phyloP scores from a whole-genome alignment of 2,888 invertebrate genomes.

The Laothoe populi region DNA sequence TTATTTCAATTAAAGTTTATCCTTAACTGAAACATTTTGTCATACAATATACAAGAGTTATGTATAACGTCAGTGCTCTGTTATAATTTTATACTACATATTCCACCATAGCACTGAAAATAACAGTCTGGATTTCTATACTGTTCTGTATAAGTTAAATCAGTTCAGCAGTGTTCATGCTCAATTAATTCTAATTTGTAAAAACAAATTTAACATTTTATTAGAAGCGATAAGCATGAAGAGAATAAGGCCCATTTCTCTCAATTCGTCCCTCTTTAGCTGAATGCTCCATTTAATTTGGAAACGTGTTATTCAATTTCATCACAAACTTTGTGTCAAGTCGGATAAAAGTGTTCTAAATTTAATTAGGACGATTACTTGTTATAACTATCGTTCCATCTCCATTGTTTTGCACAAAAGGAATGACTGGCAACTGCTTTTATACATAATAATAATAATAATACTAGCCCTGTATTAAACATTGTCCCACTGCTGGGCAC shows the following conservation, averaged over 20 bases:
- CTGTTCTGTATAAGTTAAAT: too few species aligned
- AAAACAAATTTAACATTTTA: background rate
- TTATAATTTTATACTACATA: too few species aligned
- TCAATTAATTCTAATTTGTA: slow-evolving; percentile 1
- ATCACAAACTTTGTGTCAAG: slow-evolving; percentile 32
- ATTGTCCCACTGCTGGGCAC: too few species aligned
- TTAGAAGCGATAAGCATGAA: background rate
- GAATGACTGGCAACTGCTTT: slow-evolving; percentile 34
- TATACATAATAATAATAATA: background rate
- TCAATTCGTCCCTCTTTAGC: slow-evolving; percentile 6
- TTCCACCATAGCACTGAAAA: too few species aligned
- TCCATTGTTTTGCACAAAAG: slow-evolving; percentile 55
- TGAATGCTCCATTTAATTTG: slow-evolving; percentile 15
- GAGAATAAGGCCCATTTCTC: background rate
- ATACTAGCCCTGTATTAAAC: background rate
- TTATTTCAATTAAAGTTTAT: too few species aligned
- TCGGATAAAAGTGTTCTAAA: slow-evolving; percentile 49
- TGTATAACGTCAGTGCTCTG: too few species aligned
- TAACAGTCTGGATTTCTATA: too few species aligned
- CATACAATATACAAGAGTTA: too few species aligned
- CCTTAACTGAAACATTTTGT: too few species aligned
- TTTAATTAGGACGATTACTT: slow-evolving; percentile 60
- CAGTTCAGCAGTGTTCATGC: slow-evolving; percentile 1
- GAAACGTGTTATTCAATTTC: slow-evolving; percentile 27
- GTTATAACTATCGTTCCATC: slow-evolving; percentile 50